These are phyloP conservation scores for Toxotes lorentzi DNA, from an alignment of 2,797 vertebrate species.

Conservation along the genomic window DNA sequence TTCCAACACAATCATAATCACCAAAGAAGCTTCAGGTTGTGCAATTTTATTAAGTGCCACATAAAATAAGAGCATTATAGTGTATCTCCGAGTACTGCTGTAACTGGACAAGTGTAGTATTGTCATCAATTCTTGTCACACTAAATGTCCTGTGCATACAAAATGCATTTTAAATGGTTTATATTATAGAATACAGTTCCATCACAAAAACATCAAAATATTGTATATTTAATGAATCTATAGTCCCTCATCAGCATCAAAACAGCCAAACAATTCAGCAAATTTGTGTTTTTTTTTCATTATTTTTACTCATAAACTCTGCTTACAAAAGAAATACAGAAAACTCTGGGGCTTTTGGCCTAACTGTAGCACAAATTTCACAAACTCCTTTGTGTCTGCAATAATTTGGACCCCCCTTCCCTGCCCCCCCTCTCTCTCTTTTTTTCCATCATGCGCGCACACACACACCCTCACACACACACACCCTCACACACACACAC, in stretches of 20 bases:
- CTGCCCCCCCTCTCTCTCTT: constrained; percentile 3
- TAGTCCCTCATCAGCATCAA: constrained; percentile 79
- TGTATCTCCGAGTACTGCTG: constrained; percentile 70
- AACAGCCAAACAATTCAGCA: constrained; percentile 65
- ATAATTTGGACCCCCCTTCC: constrained; percentile 24
- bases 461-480: constrained; percentile 25
- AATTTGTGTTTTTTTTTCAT: constrained; percentile 42
- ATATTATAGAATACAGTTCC: constrained; percentile 73
- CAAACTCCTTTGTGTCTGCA: constrained; percentile 47
- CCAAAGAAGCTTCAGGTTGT: constrained; percentile 66
- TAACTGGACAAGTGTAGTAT: constrained; percentile 63
- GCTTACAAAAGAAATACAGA: constrained; percentile 70
- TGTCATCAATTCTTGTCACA: constrained; percentile 63
- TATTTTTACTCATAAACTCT: constrained; percentile 59
- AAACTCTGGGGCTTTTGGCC: constrained; percentile 54
- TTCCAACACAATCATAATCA: constrained; percentile 39
- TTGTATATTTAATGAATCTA: constrained; percentile 71
- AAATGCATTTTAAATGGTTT: constrained; percentile 68
- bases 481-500: constrained; percentile 47
- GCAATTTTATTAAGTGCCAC: constrained; percentile 82
- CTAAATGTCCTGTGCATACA: constrained; percentile 75
- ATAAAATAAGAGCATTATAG: constrained; percentile 74
- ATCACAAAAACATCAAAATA: constrained; percentile 77
- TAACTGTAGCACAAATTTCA: constrained; percentile 53
- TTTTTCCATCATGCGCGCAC: constrained; percentile 22